Percentiles rank a stretch among this genome's conserved stretches.
phyloP scores from a whole-genome alignment of 2,113 vertebrate species.

The Notiomystis cincta region DNA sequence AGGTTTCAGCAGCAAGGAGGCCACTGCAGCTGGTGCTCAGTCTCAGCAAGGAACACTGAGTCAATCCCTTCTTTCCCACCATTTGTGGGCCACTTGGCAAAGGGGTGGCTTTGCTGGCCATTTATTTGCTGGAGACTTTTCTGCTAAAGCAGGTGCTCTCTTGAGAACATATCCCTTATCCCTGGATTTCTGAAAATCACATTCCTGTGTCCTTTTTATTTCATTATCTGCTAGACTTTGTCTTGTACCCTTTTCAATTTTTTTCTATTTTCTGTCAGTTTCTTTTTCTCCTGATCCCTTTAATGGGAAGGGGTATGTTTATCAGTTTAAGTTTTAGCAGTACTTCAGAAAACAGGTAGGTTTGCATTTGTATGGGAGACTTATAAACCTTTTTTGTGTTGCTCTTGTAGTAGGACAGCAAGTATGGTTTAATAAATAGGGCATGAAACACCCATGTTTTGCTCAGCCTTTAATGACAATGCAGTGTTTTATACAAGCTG shows the following conservation, averaged over 20 bases:
- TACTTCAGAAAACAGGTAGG: neutral
- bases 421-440: neutral
- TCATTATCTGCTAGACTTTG: neutral
- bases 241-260: neutral
- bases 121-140: neutral
- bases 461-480: neutral
- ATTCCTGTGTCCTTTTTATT: neutral
- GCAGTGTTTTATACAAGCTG: neutral
- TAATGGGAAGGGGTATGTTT: fast-evolving
- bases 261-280: neutral
- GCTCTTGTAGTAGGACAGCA: neutral
- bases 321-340: neutral
- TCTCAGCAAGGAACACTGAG: neutral
- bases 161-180: neutral
- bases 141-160: neutral
- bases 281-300: neutral
- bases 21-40: neutral
- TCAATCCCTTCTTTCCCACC: neutral
- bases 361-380: neutral
- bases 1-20: neutral
- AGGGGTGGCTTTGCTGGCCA: neutral
- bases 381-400: neutral
- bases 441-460: neutral
- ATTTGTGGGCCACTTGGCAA: neutral
- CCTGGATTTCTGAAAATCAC: neutral